A percentile compares a stretch with the other conserved stretches of the same genome.
phyloP scores from a whole-genome alignment of 1,140 invertebrate genomes.

The Halesus radiatus region DNA sequence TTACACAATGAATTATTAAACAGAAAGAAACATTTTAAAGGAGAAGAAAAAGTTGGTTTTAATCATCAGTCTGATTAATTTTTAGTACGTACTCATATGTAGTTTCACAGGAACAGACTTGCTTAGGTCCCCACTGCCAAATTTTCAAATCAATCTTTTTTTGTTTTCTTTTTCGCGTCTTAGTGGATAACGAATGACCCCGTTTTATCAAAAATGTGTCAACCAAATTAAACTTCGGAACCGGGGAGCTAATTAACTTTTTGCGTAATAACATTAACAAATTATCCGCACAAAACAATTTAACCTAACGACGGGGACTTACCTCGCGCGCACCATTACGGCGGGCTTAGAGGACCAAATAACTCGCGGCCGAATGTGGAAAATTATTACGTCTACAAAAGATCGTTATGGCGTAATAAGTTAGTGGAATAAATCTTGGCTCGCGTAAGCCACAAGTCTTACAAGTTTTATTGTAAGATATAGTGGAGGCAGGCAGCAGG shows the following conservation, averaged over 20 bases:
- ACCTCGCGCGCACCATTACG: conserved; percentile 43
- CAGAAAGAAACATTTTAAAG: too few relatives aligned
- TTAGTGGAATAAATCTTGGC: conserved; percentile 67
- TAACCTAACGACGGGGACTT: conserved; percentile 3
- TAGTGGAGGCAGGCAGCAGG: conserved; percentile 49
- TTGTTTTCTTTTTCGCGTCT: not conserved
- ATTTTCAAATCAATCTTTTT: too few relatives aligned
- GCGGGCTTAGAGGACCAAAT: conserved; percentile 53
- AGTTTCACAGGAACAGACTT: too few relatives aligned
- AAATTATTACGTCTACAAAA: conserved; percentile 59
- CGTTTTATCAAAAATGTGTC: not conserved
- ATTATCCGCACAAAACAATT: conserved; percentile 42
- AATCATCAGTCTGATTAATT: too few relatives aligned
- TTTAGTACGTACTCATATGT: too few relatives aligned
- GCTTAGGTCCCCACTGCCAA: too few relatives aligned
- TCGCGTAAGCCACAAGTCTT: conserved; percentile 64
- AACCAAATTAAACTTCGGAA: not conserved
- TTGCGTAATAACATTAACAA: conserved; percentile 23
- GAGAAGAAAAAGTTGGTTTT: too few relatives aligned
- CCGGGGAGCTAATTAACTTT: conserved; percentile 21
- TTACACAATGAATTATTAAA: too few relatives aligned
- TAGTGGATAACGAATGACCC: conserved; percentile 4
- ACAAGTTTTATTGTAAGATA: conserved; percentile 69
- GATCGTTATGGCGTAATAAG: conserved; percentile 68
- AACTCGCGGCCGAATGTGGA: conserved; percentile 56